Evolutionary conservation across 2,113 vertebrate genomes (phyloP).

Genomic region (Megatriorchis doriae): DNA sequence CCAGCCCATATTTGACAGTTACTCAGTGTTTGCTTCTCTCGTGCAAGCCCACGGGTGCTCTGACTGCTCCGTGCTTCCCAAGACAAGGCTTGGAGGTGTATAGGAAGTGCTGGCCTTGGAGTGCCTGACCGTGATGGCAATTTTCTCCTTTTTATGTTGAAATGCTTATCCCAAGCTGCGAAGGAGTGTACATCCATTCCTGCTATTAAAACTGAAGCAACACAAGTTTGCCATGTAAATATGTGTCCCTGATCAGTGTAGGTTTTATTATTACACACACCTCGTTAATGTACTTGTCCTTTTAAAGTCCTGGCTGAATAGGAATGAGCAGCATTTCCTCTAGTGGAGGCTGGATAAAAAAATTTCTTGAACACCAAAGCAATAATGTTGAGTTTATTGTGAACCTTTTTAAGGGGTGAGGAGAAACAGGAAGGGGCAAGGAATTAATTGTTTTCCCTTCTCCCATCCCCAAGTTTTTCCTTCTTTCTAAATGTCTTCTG

Average conservation of each 20-base stretch:
- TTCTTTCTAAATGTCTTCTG: neutral
- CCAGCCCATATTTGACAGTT: no score
- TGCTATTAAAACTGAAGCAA: neutral
- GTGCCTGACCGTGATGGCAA: neutral
- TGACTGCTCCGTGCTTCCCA: neutral
- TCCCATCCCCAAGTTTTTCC: neutral
- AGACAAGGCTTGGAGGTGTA: neutral
- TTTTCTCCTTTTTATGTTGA: neutral
- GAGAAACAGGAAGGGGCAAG: neutral
- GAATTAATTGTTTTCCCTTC: neutral
- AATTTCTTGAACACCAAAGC: constrained; percentile 10
- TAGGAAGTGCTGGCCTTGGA: neutral
- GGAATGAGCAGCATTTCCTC: neutral
- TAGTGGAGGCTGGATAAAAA: neutral
- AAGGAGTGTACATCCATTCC: neutral
- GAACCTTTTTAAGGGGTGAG: neutral
- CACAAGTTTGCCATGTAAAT: neutral
- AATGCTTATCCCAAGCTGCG: neutral
- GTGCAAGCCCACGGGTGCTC: no score
- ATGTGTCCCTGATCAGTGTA: neutral
- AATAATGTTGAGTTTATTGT: constrained; percentile 8
- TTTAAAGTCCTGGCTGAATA: constrained; percentile 26
- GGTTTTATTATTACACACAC: neutral
- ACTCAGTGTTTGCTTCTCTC: fast-evolving
- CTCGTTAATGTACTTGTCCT: neutral